These are phyloP conservation scores for Drosophila nr. medialis DNA, from an alignment of 2,888 invertebrate species.

Conservation along the genomic window DNA sequence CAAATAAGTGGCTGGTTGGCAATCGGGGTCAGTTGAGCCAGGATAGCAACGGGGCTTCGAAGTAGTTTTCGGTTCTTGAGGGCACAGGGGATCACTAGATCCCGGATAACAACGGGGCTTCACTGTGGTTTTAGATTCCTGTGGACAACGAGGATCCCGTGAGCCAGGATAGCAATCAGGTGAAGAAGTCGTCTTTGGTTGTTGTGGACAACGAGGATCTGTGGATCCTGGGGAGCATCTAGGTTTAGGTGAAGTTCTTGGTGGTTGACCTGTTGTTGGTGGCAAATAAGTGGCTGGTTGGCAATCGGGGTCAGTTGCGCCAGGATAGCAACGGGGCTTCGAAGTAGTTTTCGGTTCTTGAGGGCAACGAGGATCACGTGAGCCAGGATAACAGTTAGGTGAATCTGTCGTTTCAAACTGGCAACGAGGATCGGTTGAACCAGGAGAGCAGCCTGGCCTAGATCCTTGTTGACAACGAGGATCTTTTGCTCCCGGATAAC, in stretches of 20 bases:
- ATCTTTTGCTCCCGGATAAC: slow-evolving; percentile 82
- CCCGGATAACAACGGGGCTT: slow-evolving; percentile 36
- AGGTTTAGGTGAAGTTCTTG: not conserved
- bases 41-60: slow-evolving; percentile 29
- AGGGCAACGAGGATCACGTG: slow-evolving; percentile 80
- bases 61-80: slow-evolving; percentile 13
- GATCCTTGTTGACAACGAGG: slow-evolving; percentile 71
- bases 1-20: slow-evolving; percentile 27
- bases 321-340: slow-evolving; percentile 76
- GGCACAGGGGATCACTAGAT: slow-evolving; percentile 32
- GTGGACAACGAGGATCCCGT: slow-evolving; percentile 69
- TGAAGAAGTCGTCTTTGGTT: slow-evolving; percentile 50
- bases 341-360: slow-evolving; percentile 1
- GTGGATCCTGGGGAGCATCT: slow-evolving; percentile 69
- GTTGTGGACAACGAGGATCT: slow-evolving; percentile 39
- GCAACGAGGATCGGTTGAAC: slow-evolving; percentile 16
- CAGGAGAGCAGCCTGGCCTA: slow-evolving; percentile 29
- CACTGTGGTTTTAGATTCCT: slow-evolving; percentile 4
- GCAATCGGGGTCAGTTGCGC: slow-evolving; percentile 51
- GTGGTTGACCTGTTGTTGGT: slow-evolving; percentile 9
- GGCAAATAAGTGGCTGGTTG: slow-evolving; percentile 4
- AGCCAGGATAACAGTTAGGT: slow-evolving; percentile 15
- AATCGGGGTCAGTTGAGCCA: slow-evolving; percentile 60
- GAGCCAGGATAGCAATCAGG: slow-evolving; percentile 42
- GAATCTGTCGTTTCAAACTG: slow-evolving; percentile 1